Base-by-base conservation (phyloP, 2,888 invertebrate species). In the Sericinus montela region DNA sequence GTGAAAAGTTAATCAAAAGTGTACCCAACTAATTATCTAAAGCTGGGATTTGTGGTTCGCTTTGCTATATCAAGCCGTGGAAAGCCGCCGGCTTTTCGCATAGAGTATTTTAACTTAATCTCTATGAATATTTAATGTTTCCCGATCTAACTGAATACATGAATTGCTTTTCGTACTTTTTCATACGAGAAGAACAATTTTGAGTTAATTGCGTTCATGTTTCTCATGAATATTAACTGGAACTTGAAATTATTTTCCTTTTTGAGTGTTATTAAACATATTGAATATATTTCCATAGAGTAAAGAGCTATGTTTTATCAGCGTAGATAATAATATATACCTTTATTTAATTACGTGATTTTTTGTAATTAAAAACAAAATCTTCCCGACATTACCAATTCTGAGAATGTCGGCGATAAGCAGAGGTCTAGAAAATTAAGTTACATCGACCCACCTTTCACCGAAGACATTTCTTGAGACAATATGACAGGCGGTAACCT, bases 51-150 rank as follows among this genome's bases (percentile, higher is more conserved):
- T 63, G 65, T 57, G 62, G 65, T 44, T 15, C 32, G 30, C 32
- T 48, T 14, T 13, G 38, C 23, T 34, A n/a, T 34, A 14, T 15
- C 25, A 10, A 35, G 35, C 14, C 13, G 30, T 30, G 37, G 35
- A 25, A 11, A 30, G 45, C 13, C 19, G 60, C 55, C 55, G 55
- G 57, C 55, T 52, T 55, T 58, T 57, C 63, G 69, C 67, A 65
- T 75, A 65, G 69, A 72, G 76, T 73, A 71, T 72, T 75, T 63
- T 69, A 75, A 74, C 72, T 68, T 69, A 69, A 72, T 69, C 64
- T 64, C 55, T 54, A 54, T 56, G 65, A 66, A 69, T 72, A 44
- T 44, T 48, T 43, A 48, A 48, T 39, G 16, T 44, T 25, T 34
- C 30, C 5, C 11, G 32, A 32, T 32, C 1, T 10, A 11, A 29